phyloP scores from a whole-genome alignment of 2,113 vertebrate genomes.

The Chionomys nivalis region DNA sequence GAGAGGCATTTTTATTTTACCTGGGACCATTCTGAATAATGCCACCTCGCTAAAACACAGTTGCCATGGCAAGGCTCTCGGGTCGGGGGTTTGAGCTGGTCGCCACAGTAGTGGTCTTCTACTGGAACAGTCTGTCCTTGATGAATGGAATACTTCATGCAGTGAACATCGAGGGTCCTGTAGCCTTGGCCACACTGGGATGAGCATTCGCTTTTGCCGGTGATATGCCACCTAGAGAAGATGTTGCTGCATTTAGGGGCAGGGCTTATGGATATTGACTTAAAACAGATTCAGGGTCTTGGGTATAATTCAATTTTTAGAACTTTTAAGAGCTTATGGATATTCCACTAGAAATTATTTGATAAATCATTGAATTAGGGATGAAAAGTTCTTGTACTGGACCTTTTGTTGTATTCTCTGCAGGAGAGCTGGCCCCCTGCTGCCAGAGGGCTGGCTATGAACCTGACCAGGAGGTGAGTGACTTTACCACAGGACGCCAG shows the following conservation, averaged over 20 bases:
- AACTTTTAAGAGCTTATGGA: neutral
- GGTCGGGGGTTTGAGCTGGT: conserved; percentile 89
- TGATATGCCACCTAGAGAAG: conserved; percentile 91
- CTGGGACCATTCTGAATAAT: conserved; percentile 96
- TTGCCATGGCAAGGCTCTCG: conserved; percentile 93
- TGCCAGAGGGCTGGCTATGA: neutral
- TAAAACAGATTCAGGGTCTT: neutral
- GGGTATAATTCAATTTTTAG: neutral
- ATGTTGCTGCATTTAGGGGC: neutral
- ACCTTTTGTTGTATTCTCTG: neutral
- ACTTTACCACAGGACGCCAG: neutral
- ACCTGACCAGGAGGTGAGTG: neutral
- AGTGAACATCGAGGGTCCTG: conserved; percentile 91
- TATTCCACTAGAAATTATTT: neutral
- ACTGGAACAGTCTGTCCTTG: conserved; percentile 88
- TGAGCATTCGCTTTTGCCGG: conserved; percentile 95
- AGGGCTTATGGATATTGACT: neutral
- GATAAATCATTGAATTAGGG: neutral
- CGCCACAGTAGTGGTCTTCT: conserved; percentile 88
- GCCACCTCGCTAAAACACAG: conserved; percentile 94
- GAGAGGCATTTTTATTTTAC: conserved; percentile 80
- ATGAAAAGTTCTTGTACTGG: neutral
- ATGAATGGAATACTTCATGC: conserved; percentile 91
- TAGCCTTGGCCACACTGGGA: conserved; percentile 92
- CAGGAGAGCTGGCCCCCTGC: neutral